Evolutionary conservation across 2,888 invertebrate species (phyloP), one percentile per base, ranked within the genome.

Genomic region (Metopia argyrocephala): DNA sequence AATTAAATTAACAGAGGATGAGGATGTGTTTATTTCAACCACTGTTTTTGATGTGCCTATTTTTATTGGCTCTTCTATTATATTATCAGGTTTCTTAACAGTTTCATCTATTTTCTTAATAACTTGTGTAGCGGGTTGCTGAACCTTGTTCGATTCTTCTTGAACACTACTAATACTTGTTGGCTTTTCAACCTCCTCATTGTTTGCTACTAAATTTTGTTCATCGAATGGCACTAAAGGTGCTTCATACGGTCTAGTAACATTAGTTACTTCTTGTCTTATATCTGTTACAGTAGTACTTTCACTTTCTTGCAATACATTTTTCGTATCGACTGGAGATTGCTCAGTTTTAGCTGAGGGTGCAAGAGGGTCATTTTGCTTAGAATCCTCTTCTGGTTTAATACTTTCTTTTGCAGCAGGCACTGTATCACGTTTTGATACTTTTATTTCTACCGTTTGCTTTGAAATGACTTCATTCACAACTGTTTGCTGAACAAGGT

Each of bases 281-380:
- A 71, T 71, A 61, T 76, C 76, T 12, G 57, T 54, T 1, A 70
- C 65, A 61, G 56, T 28, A 28, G n/a, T n/a, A n/a, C 50, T n/a
- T 56, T 57, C n/a, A 20, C 61, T 66, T 27, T 70, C 31, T 1
- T 54, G 28, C 31, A 31, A 59, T 15, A 21, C 25, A 6, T 57
- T 59, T 52, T 62, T 46, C 9, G 45, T n/a, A 9, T 50, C 5
- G 0, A 56, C 25, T 27, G 57, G 31, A 7, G 21, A 18, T 23
- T 23, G 31, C 27, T 56, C 15, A 2, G 2, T 1, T n/a, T 7
- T 28, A 31, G 38, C 21, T 27, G 20, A 21, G 23, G 25, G 6
- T 27, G 4, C 9, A 1, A 18, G 20, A 15, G 6, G 9, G 1
- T 12, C 28, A 21, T 50, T 28, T 48, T 56, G 20, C 27, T 9